A percentile compares a stretch with the other conserved stretches of the same genome.
Evolutionary conservation across 2,113 vertebrate species (phyloP).

Genomic region (Petrocephalus microphthalmus): DNA sequence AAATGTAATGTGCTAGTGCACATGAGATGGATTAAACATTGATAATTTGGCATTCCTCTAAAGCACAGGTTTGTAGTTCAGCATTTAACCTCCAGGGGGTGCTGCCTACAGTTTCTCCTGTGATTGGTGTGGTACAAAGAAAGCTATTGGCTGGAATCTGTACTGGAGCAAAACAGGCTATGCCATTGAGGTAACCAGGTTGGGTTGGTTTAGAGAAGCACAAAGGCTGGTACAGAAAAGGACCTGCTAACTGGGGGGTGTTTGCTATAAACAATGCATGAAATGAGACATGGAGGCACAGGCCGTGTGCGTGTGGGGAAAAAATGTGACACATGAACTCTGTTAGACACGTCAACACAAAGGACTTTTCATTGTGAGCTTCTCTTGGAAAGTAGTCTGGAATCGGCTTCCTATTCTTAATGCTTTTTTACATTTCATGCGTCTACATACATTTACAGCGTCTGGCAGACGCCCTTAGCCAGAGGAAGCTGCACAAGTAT

Average conservation of each 20-base stretch:
- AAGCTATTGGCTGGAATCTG: background rate
- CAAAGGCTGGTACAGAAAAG: background rate
- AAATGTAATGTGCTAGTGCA: background rate
- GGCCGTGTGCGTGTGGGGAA: too few relatives aligned
- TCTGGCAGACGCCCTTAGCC: too few relatives aligned
- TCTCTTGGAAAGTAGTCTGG: too few relatives aligned
- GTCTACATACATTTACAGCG: too few relatives aligned
- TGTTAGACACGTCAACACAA: too few relatives aligned
- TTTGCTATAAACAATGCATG: background rate
- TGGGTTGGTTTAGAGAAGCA: background rate
- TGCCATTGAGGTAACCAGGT: background rate
- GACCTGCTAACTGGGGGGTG: background rate
- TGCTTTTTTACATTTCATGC: too few relatives aligned
- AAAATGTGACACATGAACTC: too few relatives aligned
- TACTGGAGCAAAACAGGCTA: background rate
- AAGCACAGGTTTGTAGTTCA: background rate
- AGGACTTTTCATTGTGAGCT: too few relatives aligned
- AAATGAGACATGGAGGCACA: too few relatives aligned
- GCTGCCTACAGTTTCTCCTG: background rate
- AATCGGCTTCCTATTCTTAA: too few relatives aligned
- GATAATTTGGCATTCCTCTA: background rate
- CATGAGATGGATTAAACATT: background rate
- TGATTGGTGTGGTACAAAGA: background rate
- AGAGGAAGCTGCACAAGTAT: too few relatives aligned
- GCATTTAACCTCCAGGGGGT: background rate